Evolutionary conservation across 2,888 invertebrate genomes (phyloP).

Genomic region (Yponomeuta cagnagella): DNA sequence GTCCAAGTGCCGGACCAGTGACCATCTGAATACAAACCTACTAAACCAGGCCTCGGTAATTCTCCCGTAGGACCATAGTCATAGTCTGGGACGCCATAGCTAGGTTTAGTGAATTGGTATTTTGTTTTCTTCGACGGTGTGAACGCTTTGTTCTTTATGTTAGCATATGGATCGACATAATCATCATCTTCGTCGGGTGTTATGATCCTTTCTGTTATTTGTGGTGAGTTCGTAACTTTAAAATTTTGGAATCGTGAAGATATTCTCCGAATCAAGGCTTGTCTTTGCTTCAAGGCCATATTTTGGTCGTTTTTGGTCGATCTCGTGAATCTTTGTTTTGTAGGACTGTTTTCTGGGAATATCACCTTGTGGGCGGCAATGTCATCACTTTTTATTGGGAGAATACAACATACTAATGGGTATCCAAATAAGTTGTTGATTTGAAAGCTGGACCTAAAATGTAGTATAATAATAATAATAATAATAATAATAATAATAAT

Average conservation of each 20-base stretch:
- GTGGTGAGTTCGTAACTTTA: conserved; percentile 27
- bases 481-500: neutral
- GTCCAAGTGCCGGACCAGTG: conserved; percentile 36
- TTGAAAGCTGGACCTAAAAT: neutral
- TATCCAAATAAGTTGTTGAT: conserved; percentile 18
- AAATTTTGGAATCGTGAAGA: conserved; percentile 23
- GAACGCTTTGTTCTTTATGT: conserved; percentile 50
- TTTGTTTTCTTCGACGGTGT: conserved; percentile 29
- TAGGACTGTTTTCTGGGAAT: conserved; percentile 29
- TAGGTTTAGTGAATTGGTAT: conserved; percentile 28
- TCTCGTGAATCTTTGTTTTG: conserved; percentile 28
- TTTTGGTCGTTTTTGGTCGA: conserved; percentile 29
- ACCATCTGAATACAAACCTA: conserved; percentile 54
- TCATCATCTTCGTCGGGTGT: conserved; percentile 43
- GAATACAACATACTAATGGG: conserved; percentile 42
- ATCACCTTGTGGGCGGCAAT: conserved; percentile 24
- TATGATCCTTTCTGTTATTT: conserved; percentile 33
- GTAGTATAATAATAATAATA: neutral
- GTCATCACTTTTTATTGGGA: conserved; percentile 32
- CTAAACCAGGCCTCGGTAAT: conserved; percentile 56
- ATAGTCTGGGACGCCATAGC: conserved; percentile 40
- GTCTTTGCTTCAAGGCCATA: conserved; percentile 44
- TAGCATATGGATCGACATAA: conserved; percentile 54
- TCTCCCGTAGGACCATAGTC: conserved; percentile 49
- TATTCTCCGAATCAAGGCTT: conserved; percentile 39